Conservation (phyloP, 2,888 invertebrate species). For the Tolmerus cingulatus region DNA sequence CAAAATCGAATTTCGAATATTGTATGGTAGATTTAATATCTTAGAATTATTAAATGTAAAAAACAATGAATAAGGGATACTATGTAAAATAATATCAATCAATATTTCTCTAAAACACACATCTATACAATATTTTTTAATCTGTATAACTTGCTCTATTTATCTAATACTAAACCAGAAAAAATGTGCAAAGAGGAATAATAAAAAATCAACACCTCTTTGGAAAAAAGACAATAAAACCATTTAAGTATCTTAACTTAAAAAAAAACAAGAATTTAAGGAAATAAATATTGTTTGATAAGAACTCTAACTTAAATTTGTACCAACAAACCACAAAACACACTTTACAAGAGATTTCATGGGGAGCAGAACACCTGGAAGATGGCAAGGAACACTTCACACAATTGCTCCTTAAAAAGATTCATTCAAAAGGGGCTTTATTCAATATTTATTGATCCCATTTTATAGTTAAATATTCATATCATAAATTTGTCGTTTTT, state of each 20-base stretch:
- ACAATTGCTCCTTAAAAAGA: background rate
- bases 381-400: background rate
- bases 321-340: background rate
- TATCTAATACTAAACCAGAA: no score
- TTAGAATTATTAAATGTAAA: background rate
- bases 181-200: background rate
- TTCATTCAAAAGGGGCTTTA: background rate
- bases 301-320: background rate
- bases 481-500: background rate
- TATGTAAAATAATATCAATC: background rate
- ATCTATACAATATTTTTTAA: no score
- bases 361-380: background rate
- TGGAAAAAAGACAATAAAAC: background rate
- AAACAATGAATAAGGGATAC: background rate
- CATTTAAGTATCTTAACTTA: background rate
- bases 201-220: background rate
- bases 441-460: background rate
- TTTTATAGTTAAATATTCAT: background rate
- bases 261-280: background rate
- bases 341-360: background rate
- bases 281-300: background rate
- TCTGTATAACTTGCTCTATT: no score
- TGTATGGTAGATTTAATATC: background rate
- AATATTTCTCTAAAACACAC: background rate
- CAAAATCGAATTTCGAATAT: background rate